Base-by-base conservation (phyloP, 35 echinoderm and acorn worm genomes). In the Apostichopus parvimensis region DNA sequence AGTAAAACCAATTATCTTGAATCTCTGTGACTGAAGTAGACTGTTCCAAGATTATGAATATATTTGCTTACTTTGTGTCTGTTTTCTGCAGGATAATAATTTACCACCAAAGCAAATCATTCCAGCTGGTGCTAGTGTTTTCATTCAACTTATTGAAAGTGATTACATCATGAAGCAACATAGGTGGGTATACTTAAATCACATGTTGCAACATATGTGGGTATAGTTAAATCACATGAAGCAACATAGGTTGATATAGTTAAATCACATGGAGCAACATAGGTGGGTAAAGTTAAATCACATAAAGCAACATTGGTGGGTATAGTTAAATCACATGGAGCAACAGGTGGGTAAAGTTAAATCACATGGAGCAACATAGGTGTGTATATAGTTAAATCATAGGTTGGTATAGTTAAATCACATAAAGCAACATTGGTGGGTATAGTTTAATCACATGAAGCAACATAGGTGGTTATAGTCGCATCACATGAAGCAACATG, bases 61-160 rank as follows among this genome's bases (percentile, higher is more conserved):
- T 45, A 45, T 45, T 45, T 45, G 34, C 34, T 45, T 45, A 45
- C 4, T 45, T 45, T 24, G 77, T 78, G 8, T 78, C 77, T 24
- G 7, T 8, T 24, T 24, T 45, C 77, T 12, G 28, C 79, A 75
- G 17, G 17, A 15, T 84, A 8, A 56, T 6, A 18, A 84, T 4
- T n/a, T 52, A 59, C 62, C 62, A 25, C 11, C n/a, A 7, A 90
- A 90, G 53, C 57, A 79, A 91, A 91, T 96, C 17, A 96, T 96
- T 79, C 95, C 95, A 78, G 54, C 85, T 65, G 73, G 93, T 77
- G 95, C 95, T 12, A 90, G 86, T 68, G 91, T 96, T 9, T 96
- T 73, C 70, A 93, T 84, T 55, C 93, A 94, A 75, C 23, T 96
- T 70, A 79, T 96, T 66, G 76, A 96, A 83, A 92, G 90, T 91